Base-by-base conservation (phyloP, 23 tunicate genomes). In the Halocynthia roretzi region DNA sequence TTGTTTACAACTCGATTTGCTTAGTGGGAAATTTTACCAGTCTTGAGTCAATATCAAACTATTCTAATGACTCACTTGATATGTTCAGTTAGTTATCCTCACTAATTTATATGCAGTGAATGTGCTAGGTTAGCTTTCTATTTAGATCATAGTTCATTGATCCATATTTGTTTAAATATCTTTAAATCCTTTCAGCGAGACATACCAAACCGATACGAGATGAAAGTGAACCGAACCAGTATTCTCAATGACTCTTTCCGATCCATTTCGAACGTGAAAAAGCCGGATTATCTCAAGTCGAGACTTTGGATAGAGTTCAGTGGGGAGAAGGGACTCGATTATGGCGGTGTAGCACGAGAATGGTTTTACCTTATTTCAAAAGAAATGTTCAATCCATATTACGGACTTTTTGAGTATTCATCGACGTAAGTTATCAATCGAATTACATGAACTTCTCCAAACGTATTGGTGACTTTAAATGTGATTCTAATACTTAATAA, bases 321-420 rank as follows among this genome's bases (percentile, higher is more conserved):
- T 15, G 75, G 81, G 19, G 98, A 93, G 67, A 93, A 93, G 62
- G 98, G 98, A 12, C 80, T 93, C 19, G 98, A 93, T 57, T 93
- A 93, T 70, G 98, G 98, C 0, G 98, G 98, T 6, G 98, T 93
- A 7, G 93, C 98, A 6, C 66, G 98, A 54, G 98, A 93, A 71
- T 93, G 98, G 98, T 93, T 93, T 81, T 93, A 93, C 68, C 72
- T 93, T 53, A 76, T 93, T 15, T 93, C 98, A 7, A 93, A 93
- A 76, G 98, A 93, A 77, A 93, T 93, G 98, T 93, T 93, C 61
- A 93, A 93, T 71, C 98, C 98, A 5, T 93, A 93, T 62, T 93
- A 93, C 76, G 98, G 98, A 10, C 80, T 93, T 10, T 93, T 87
- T 76, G 93, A 93, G 77, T 93, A 93, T 81, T 93, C 98, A 20